These are phyloP conservation scores for Muschampia plurimacula DNA, from an alignment of 2,888 invertebrate species.

Conservation along the genomic window DNA sequence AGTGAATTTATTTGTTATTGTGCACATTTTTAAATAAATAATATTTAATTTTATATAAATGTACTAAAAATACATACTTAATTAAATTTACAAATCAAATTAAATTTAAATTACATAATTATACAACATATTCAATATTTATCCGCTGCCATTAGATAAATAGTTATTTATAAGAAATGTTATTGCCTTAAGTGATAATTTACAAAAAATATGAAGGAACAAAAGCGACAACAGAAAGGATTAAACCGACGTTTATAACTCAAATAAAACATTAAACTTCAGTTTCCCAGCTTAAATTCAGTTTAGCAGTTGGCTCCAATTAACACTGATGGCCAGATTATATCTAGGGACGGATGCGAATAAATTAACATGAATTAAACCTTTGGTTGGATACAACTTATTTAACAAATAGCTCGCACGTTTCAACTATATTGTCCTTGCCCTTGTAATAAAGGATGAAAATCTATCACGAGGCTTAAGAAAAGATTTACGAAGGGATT, in stretches of 20 bases:
- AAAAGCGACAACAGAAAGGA: not conserved
- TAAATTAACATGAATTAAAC: conserved; percentile 1
- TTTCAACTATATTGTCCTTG: not conserved
- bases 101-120: too few species aligned
- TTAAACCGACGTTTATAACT: conserved; percentile 1
- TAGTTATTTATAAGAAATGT: too few species aligned
- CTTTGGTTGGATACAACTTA: not conserved
- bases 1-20: too few species aligned
- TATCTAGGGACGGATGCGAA: not conserved
- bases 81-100: too few species aligned
- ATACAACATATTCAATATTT: too few species aligned
- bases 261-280: not conserved
- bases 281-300: not conserved
- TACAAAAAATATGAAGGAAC: not conserved
- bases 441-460: not conserved
- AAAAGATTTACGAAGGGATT: too few species aligned
- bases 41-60: too few species aligned
- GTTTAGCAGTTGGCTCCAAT: conserved; percentile 1
- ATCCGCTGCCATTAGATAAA: too few species aligned
- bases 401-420: not conserved
- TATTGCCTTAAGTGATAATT: not conserved
- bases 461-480: not conserved
- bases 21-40: too few species aligned
- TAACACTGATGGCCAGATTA: conserved; percentile 3
- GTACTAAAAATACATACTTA: too few species aligned